Conservation (phyloP, 1,140 invertebrate genomes). For the Sminthurides bifidus region DNA sequence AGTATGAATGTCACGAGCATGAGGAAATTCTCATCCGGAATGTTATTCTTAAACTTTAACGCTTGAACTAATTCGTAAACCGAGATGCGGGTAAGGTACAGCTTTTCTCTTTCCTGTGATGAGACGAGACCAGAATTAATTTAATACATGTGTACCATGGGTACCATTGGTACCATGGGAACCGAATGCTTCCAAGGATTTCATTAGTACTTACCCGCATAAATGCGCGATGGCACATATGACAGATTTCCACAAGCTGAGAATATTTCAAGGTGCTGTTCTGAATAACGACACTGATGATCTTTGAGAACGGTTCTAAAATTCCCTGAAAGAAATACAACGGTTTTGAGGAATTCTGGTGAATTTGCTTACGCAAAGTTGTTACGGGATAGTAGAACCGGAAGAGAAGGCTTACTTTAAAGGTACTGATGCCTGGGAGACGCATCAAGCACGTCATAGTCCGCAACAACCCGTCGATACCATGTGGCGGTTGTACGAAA, state of each 20-base stretch:
- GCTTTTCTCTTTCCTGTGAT: constrained; percentile 76
- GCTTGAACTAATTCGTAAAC: constrained; percentile 90
- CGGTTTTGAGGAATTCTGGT: constrained; percentile 7
- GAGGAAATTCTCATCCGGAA: constrained; percentile 88
- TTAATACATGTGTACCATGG: background rate
- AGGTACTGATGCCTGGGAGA: constrained; percentile 64
- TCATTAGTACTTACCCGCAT: constrained; percentile 51
- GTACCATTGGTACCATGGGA: no score
- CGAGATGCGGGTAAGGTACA: constrained; percentile 74
- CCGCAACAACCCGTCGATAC: constrained; percentile 62
- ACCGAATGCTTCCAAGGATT: no score
- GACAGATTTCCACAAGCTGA: constrained; percentile 75
- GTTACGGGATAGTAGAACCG: background rate
- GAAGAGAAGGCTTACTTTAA: constrained; percentile 49
- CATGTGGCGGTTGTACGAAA: constrained; percentile 56
- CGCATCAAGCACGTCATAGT: constrained; percentile 76
- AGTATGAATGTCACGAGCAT: constrained; percentile 77
- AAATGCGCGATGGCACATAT: constrained; percentile 76
- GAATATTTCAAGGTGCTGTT: constrained; percentile 73
- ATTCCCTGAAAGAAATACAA: constrained; percentile 54
- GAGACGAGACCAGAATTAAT: background rate
- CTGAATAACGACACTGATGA: constrained; percentile 80
- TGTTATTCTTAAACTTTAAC: constrained; percentile 82
- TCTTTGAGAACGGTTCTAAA: constrained; percentile 91
- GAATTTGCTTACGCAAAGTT: no score